Evolutionary conservation across 2,797 vertebrate genomes (phyloP).

Genomic region (Myotis planiceps): DNA sequence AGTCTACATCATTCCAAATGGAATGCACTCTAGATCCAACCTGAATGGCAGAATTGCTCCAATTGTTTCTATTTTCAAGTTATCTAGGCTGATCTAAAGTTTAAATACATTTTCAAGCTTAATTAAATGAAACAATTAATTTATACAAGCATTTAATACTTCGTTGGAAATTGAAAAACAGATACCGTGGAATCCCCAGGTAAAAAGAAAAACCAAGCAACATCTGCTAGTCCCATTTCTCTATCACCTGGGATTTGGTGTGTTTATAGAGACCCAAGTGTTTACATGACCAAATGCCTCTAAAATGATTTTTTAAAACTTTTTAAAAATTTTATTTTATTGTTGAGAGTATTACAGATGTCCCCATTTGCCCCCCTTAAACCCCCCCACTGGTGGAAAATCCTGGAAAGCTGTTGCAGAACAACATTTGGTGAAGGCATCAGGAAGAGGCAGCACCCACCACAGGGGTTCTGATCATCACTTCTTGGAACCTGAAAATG

Average conservation of each 20-base stretch:
- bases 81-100: slow-evolving; percentile 69
- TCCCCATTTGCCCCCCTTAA: too few relatives aligned
- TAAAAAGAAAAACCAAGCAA: slow-evolving; percentile 64
- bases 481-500: not conserved
- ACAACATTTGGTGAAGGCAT: not conserved
- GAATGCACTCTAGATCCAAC: not conserved
- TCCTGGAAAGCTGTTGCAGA: not conserved
- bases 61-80: slow-evolving; percentile 56
- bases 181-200: slow-evolving; percentile 70
- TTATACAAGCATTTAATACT: slow-evolving; percentile 76
- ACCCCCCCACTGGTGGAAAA: not conserved
- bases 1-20: not conserved
- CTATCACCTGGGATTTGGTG: slow-evolving; percentile 45
- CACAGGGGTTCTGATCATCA: not conserved
- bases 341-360: too few relatives aligned
- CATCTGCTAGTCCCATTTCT: slow-evolving; percentile 66
- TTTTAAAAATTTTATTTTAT: not conserved
- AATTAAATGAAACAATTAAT: slow-evolving; percentile 74
- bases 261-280: slow-evolving; percentile 54
- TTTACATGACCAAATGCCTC: slow-evolving; percentile 65
- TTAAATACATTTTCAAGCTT: slow-evolving; percentile 73
- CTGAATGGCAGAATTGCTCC: slow-evolving; percentile 28
- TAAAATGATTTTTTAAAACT: not conserved
- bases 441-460: not conserved
- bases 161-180: slow-evolving; percentile 72